Evolutionary conservation across 2,888 invertebrate genomes (phyloP).

Genomic region (Gisinianus flammeolus): DNA sequence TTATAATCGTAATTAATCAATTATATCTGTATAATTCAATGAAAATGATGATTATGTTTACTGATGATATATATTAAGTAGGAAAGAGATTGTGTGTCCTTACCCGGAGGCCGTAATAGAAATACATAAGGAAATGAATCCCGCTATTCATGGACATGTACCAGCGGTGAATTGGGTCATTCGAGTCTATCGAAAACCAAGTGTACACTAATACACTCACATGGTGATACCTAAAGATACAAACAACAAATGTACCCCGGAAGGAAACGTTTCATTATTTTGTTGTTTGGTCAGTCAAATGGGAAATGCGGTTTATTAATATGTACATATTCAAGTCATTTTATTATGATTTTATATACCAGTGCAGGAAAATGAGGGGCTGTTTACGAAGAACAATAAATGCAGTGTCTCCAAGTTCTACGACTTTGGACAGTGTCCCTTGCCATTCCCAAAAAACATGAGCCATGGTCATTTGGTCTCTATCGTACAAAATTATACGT

Average conservation of each 20-base stretch:
- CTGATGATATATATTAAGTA: neutral
- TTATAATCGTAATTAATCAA: neutral
- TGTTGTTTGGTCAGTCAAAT: too few relatives aligned
- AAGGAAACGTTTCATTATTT: neutral
- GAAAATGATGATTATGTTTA: neutral
- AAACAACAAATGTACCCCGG: neutral
- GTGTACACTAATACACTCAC: constrained; percentile 44
- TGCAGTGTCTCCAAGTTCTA: constrained; percentile 90
- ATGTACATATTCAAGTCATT: too few relatives aligned
- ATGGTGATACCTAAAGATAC: constrained; percentile 44
- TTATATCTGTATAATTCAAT: too few relatives aligned
- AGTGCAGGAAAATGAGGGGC: constrained; percentile 87
- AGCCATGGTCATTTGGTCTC: constrained; percentile 41
- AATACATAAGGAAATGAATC: constrained; percentile 45
- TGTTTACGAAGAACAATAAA: constrained; percentile 93
- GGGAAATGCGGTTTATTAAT: too few relatives aligned
- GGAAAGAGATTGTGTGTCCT: neutral
- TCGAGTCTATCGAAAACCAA: constrained; percentile 45
- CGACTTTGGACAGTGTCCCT: constrained; percentile 79
- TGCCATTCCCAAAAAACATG: constrained; percentile 89
- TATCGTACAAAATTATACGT: constrained; percentile 7
- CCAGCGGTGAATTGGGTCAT: constrained; percentile 48
- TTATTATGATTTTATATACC: too few relatives aligned
- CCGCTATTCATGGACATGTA: constrained; percentile 49
- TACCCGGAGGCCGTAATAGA: constrained; percentile 52